A percentile compares a stretch with the other conserved stretches of the same genome.
Conservation (phyloP, 2,797 vertebrate species). For the Fistularia commersonii region DNA sequence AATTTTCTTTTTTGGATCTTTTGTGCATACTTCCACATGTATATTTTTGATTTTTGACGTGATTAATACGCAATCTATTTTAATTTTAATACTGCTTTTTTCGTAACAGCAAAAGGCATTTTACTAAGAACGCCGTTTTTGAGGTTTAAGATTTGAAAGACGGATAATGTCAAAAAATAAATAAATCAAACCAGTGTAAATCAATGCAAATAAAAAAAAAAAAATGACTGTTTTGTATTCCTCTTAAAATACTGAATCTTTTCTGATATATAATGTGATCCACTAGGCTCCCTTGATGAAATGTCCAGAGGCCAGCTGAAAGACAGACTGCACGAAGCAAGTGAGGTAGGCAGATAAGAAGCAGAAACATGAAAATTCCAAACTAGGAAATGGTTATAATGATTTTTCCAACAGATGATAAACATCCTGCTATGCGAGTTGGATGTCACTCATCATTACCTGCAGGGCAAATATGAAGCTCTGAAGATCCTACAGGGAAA, state of each 20-base stretch:
- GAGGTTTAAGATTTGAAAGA: background rate
- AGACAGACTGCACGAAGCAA: slow-evolving; percentile 75
- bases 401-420: slow-evolving; percentile 72
- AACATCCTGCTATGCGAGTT: slow-evolving; percentile 84
- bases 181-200: background rate
- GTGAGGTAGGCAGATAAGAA: slow-evolving; percentile 70
- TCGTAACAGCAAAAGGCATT: too few relatives aligned
- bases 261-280: slow-evolving; percentile 8
- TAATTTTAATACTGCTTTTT: too few relatives aligned
- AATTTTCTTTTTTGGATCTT: too few relatives aligned
- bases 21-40: too few relatives aligned
- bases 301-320: slow-evolving; percentile 80
- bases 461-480: slow-evolving; percentile 91
- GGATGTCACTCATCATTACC: slow-evolving; percentile 84
- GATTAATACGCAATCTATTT: too few relatives aligned
- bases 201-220: background rate
- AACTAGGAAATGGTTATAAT: background rate
- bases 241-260: background rate
- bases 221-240: background rate
- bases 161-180: background rate
- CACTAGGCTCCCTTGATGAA: slow-evolving; percentile 68
- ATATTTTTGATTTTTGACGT: too few relatives aligned
- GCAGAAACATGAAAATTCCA: background rate
- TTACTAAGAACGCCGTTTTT: background rate
- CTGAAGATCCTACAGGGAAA: slow-evolving; percentile 89